Conservation (phyloP, 37 sponge, comb jelly and placozoan genomes). For the Bolinopsis microptera region DNA sequence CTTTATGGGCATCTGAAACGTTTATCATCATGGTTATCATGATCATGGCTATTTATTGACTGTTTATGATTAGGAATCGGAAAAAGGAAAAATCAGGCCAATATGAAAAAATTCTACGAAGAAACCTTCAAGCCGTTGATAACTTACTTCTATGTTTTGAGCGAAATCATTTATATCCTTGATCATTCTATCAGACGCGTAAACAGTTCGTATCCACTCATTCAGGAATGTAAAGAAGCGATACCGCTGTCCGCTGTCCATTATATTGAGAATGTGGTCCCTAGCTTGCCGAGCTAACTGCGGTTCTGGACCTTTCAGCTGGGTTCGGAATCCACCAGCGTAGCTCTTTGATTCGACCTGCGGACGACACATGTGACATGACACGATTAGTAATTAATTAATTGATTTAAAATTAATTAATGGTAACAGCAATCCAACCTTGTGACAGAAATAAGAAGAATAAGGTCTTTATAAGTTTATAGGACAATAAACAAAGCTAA, state of each 20-base stretch:
- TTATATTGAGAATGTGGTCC: neutral
- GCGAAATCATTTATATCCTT: neutral
- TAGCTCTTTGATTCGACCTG: too few species aligned
- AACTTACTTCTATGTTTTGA: neutral
- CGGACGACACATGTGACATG: too few species aligned
- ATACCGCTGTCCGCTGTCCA: neutral
- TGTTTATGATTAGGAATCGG: too few species aligned
- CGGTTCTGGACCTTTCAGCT: neutral
- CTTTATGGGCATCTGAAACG: neutral
- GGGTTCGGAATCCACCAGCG: neutral
- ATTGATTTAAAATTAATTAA: too few species aligned
- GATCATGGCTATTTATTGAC: too few species aligned
- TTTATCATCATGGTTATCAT: too few species aligned
- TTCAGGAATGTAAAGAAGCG: neutral
- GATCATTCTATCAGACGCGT: neutral
- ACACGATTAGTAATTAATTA: too few species aligned
- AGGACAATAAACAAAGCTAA: too few species aligned
- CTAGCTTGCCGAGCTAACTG: neutral
- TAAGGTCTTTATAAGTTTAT: too few species aligned
- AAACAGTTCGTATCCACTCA: neutral
- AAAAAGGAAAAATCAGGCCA: neutral
- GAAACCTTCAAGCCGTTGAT: neutral
- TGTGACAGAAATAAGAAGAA: too few species aligned
- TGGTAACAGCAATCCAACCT: too few species aligned
- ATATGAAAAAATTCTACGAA: neutral